Evolutionary conservation across 1,140 invertebrate genomes (phyloP).

Genomic region (Archivesica marissinica): DNA sequence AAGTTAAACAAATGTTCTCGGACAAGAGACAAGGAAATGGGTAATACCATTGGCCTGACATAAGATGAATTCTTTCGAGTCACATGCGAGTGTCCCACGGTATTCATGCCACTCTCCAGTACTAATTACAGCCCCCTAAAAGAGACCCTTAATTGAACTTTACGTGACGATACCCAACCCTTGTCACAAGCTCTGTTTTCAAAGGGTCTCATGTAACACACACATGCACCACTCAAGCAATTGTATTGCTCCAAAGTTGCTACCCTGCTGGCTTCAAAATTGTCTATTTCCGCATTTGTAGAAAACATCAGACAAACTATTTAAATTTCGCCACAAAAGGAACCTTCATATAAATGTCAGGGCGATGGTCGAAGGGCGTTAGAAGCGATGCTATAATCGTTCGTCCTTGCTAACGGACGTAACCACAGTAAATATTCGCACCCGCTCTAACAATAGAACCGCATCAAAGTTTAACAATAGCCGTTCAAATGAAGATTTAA

Average conservation of each 20-base stretch:
- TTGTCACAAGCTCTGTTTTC: background rate
- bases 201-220: background rate
- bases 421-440: slow-evolving; percentile 25
- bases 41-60: no score
- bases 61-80: no score
- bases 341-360: slow-evolving; percentile 45
- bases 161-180: background rate
- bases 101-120: no score
- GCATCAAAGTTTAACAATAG: background rate
- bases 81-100: no score
- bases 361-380: background rate
- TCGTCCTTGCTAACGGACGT: background rate
- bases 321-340: background rate
- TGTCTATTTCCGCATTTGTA: slow-evolving; percentile 26
- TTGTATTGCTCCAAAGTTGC: background rate
- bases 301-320: slow-evolving; percentile 17
- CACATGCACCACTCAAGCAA: background rate
- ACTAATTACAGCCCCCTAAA: no score
- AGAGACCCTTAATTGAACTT: background rate
- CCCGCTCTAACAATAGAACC: background rate
- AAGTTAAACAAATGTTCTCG: background rate
- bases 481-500: slow-evolving; percentile 10
- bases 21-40: no score
- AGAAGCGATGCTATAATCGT: slow-evolving; percentile 1
- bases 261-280: slow-evolving; percentile 16